These are phyloP conservation scores for Anastrepha ludens DNA, from an alignment of 1,140 invertebrate species.

Conservation along the genomic window DNA sequence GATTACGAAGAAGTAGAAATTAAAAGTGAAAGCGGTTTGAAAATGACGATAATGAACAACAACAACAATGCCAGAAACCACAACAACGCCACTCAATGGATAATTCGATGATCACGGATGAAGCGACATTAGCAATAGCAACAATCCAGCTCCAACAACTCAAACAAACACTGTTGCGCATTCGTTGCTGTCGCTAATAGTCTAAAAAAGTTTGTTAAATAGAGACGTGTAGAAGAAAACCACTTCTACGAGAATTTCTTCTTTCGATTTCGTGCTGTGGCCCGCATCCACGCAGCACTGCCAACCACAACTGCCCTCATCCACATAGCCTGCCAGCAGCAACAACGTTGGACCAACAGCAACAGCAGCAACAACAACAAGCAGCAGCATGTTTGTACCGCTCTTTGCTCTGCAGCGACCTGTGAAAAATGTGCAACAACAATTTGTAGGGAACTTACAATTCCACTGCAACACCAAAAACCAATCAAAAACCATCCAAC, in stretches of 20 bases:
- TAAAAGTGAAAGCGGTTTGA: constrained; percentile 16
- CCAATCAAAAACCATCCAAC: not conserved
- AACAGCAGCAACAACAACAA: not conserved
- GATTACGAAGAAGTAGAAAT: constrained; percentile 61
- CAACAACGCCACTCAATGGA: constrained; percentile 52
- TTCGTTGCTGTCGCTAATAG: constrained; percentile 1
- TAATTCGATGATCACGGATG: constrained; percentile 25
- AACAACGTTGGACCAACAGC: not conserved
- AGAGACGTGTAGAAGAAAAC: constrained; percentile 13
- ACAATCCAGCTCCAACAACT: not conserved
- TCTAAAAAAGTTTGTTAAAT: not conserved
- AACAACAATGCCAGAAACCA: constrained; percentile 23
- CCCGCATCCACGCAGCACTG: not conserved
- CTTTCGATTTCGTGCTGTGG: constrained; percentile 37
- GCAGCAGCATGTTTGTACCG: not conserved
- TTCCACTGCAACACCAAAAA: constrained; percentile 24
- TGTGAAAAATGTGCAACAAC: constrained; percentile 1
- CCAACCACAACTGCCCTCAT: not conserved
- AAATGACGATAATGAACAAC: not conserved
- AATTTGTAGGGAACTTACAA: constrained; percentile 27
- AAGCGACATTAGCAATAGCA: constrained; percentile 43
- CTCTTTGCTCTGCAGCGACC: constrained; percentile 14
- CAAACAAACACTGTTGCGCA: not conserved
- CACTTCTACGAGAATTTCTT: constrained; percentile 15
- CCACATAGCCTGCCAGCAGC: not conserved